Percentiles rank a stretch among this genome's conserved stretches.
Evolutionary conservation across 2,888 invertebrate species (phyloP).

Genomic region (Apotomis turbidana): DNA sequence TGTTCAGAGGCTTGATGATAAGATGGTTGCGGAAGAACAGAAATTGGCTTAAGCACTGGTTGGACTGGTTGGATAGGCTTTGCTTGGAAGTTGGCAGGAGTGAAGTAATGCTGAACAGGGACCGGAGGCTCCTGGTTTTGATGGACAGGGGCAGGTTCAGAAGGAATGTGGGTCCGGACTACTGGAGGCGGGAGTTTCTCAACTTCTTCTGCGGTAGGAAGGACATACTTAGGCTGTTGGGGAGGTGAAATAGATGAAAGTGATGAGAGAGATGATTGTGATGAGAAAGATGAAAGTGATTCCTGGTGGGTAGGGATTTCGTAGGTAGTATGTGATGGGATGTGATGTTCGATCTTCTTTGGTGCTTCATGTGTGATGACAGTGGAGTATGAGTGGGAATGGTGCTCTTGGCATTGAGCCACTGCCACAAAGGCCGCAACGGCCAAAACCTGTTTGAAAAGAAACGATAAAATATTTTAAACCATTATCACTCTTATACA

Average conservation of each 20-base stretch:
- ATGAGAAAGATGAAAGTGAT: constrained; percentile 9
- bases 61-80: constrained; percentile 32
- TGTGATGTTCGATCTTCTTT: constrained; percentile 49
- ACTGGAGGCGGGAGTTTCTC: constrained; percentile 34
- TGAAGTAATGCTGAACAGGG: constrained; percentile 33
- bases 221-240: constrained; percentile 7
- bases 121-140: constrained; percentile 31
- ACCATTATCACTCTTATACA: not conserved
- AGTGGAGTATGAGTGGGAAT: constrained; percentile 54
- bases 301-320: constrained; percentile 13
- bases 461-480: not conserved
- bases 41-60: not conserved
- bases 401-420: constrained; percentile 56
- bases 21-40: constrained; percentile 20
- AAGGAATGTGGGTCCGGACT: constrained; percentile 29
- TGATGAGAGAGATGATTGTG: constrained; percentile 8
- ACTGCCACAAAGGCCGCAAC: constrained; percentile 50
- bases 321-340: constrained; percentile 27
- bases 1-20: constrained; percentile 13
- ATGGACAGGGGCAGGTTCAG: constrained; percentile 37
- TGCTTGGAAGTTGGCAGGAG: constrained; percentile 29
- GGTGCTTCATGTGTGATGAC: constrained; percentile 60
- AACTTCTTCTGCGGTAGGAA: constrained; percentile 31
- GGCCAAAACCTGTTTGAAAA: constrained; percentile 52
- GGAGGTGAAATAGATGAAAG: not conserved